Conservation (phyloP, 2,797 vertebrate species). For the Nannoperca obscura region DNA sequence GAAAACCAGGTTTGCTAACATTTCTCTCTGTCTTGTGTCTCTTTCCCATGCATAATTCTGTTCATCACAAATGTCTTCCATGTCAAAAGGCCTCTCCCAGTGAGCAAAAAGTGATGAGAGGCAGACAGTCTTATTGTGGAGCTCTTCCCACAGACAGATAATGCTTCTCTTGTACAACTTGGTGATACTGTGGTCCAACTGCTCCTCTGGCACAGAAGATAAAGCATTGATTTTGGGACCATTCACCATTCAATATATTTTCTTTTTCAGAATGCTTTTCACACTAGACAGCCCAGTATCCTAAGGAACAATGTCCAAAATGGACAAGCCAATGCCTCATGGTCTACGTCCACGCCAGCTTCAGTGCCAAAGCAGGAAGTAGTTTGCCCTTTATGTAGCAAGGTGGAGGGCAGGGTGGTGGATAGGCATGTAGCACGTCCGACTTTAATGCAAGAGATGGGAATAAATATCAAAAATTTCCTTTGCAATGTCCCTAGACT, state of each 20-base stretch:
- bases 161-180: slow-evolving; percentile 28
- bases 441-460: no score
- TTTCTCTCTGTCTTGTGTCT: slow-evolving; percentile 42
- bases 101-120: slow-evolving; percentile 47
- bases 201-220: not conserved
- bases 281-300: not conserved
- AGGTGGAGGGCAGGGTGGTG: not conserved
- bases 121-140: slow-evolving; percentile 33
- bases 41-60: slow-evolving; percentile 31
- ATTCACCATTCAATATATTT: not conserved
- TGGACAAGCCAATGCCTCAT: not conserved
- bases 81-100: slow-evolving; percentile 38
- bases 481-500: not conserved
- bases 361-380: not conserved
- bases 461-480: no score
- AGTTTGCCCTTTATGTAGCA: not conserved
- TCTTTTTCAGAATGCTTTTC: not conserved
- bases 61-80: slow-evolving; percentile 43
- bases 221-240: not conserved
- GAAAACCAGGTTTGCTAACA: slow-evolving; percentile 58
- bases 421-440: no score
- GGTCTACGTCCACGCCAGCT: not conserved
- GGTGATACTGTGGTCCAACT: not conserved
- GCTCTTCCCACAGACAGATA: slow-evolving; percentile 30
- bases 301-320: not conserved